Conservation (phyloP, 1,140 invertebrate genomes). For the Caenorhabditis briggsae region DNA sequence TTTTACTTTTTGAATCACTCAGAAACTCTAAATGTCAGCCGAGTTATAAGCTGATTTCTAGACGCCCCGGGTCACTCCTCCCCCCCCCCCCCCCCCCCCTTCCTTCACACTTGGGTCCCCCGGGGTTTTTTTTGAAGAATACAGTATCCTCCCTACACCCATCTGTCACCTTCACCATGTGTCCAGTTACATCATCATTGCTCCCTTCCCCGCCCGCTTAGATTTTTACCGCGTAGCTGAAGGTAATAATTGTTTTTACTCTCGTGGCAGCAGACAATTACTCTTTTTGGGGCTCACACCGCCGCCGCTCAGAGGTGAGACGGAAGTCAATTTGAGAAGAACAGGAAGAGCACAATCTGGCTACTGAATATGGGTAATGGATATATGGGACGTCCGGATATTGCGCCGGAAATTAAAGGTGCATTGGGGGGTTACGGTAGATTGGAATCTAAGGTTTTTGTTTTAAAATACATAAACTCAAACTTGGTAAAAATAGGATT, state of each 20-base stretch:
- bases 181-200: constrained; percentile 46
- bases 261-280: constrained; percentile 1
- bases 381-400: background rate
- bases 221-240: constrained; percentile 13
- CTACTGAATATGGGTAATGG: background rate
- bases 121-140: too few species aligned
- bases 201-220: background rate
- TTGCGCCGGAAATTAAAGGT: constrained; percentile 1
- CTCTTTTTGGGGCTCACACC: background rate
- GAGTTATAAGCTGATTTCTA: too few species aligned
- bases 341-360: constrained; percentile 39
- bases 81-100: background rate
- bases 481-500: too few species aligned
- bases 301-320: background rate
- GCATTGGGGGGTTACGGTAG: too few species aligned
- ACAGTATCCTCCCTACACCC: background rate
- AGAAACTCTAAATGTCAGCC: too few species aligned
- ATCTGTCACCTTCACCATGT: constrained; percentile 16
- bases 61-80: too few species aligned
- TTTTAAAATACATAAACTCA: too few species aligned
- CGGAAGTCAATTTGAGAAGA: background rate
- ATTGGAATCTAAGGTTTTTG: too few species aligned
- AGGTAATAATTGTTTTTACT: constrained; percentile 11
- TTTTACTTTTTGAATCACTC: too few species aligned
- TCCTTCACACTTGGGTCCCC: too few species aligned